A percentile compares a stretch with the other conserved stretches of the same genome.
These are phyloP conservation scores for Tuberolachnus salignus DNA, from an alignment of 2,888 invertebrate genomes.

Conservation along the genomic window DNA sequence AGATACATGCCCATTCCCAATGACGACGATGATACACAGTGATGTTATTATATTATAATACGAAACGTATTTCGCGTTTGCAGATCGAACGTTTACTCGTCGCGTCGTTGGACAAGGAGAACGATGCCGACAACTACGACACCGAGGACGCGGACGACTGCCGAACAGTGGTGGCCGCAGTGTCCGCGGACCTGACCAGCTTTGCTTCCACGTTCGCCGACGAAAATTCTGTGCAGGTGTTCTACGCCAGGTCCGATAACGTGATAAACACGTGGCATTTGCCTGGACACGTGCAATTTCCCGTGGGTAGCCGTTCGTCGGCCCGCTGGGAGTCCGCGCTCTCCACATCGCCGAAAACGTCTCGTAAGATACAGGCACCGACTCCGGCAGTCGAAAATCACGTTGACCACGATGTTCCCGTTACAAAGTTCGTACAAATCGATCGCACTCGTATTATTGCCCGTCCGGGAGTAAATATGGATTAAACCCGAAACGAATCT, in stretches of 20 bases:
- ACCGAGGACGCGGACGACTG: background rate
- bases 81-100: background rate
- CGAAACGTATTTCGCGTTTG: background rate
- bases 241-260: constrained; percentile 20
- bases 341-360: background rate
- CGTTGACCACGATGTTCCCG: too few relatives aligned
- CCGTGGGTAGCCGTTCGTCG: constrained; percentile 7
- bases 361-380: too few relatives aligned
- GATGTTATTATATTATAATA: too few relatives aligned
- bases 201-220: background rate
- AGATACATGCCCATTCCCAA: too few relatives aligned
- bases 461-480: too few relatives aligned
- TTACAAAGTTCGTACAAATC: too few relatives aligned
- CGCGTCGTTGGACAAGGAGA: background rate
- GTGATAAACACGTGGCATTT: constrained; percentile 14
- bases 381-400: too few relatives aligned
- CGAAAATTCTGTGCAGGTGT: background rate
- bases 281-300: background rate
- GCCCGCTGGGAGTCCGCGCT: constrained; percentile 15
- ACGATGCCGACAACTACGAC: background rate
- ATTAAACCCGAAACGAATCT: too few relatives aligned
- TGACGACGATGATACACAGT: too few relatives aligned
- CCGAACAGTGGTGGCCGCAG: background rate
- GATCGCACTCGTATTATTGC: too few relatives aligned
- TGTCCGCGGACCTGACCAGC: constrained; percentile 28